Conservation (phyloP, 1,140 invertebrate species). For the Diploscapter pachys region DNA sequence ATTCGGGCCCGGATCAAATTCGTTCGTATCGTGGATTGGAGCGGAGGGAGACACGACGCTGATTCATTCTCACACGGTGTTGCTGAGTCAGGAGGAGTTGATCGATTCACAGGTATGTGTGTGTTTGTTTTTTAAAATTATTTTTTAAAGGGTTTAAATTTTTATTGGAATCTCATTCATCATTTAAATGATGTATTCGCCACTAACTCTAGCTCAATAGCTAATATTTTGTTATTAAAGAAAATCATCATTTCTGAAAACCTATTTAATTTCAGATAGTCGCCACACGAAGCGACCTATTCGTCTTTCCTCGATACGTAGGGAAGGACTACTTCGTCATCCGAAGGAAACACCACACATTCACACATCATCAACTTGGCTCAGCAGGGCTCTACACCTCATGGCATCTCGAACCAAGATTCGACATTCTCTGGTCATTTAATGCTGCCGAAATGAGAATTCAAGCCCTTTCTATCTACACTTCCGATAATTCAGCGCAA, state of each 20-base stretch:
- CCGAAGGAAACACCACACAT: slow-evolving; percentile 24
- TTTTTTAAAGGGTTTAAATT: too few species aligned
- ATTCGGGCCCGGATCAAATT: slow-evolving; percentile 67
- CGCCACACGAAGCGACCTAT: slow-evolving; percentile 2
- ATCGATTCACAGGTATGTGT: slow-evolving; percentile 34
- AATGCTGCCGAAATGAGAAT: slow-evolving; percentile 41
- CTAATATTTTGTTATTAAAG: too few species aligned
- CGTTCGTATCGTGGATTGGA: slow-evolving; percentile 84
- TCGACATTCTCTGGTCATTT: slow-evolving; percentile 46
- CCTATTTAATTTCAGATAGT: too few species aligned
- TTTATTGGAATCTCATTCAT: too few species aligned
- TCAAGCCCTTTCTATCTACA: slow-evolving; percentile 20
- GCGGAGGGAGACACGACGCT: slow-evolving; percentile 92
- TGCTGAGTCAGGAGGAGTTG: slow-evolving; percentile 71
- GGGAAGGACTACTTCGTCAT: slow-evolving; percentile 46
- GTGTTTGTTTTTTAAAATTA: too few species aligned
- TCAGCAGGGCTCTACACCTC: slow-evolving; percentile 33
- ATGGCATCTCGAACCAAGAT: slow-evolving; percentile 43
- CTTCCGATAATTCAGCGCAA: neutral
- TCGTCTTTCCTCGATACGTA: slow-evolving; percentile 35
- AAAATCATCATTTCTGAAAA: too few species aligned
- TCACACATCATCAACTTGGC: slow-evolving; percentile 34
- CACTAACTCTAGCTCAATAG: too few species aligned
- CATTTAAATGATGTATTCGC: too few species aligned
- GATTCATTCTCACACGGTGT: slow-evolving; percentile 82